Base-by-base conservation (phyloP, 1,140 invertebrate species). In the Armadillidium nasatum region DNA sequence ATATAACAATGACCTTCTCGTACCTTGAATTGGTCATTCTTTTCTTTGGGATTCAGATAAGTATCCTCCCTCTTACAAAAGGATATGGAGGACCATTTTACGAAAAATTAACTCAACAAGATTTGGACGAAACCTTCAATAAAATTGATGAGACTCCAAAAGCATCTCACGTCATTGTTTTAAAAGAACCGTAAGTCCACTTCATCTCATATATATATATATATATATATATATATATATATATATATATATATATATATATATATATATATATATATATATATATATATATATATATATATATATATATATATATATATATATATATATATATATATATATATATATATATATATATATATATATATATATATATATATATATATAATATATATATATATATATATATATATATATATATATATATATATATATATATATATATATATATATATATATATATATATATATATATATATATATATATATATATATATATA, bases 341-440 rank as follows among this genome's bases (percentile, higher is more conserved):
- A 21, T 67, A 67, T 67, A 21, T 67, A 19, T 22, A 67, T 21
- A 67, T 67, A 67, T 67, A 21, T 19, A 19, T 19, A 21, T 67
- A 22, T 21, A 19, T 21, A 21, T 22, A 67, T 21, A 67, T 19
- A 67, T 21, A 67, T 19, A 22, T 67, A 21, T 67, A 19, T 67
- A 22, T 67, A 67, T 67, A 67, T 67, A 3, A 3, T 67, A 67
- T 21, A 67, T 67, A 67, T 22, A 67, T 22, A 67, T 21, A 67
- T 21, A 67, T 21, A 67, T 22, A 21, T 21, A 19, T 21, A 67
- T 21, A 67, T 67, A 67, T 67, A 3, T 19, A 21, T 19, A 67
- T 22, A 22, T 67, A 21, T 67, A 67, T 21, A 22, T 67, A 22
- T 21, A 21, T 21, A 21, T 22, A 67, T 67, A 22, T 21, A 22